phyloP scores from a whole-genome alignment of 2,113 vertebrate species.

The Spheniscus mendiculus region DNA sequence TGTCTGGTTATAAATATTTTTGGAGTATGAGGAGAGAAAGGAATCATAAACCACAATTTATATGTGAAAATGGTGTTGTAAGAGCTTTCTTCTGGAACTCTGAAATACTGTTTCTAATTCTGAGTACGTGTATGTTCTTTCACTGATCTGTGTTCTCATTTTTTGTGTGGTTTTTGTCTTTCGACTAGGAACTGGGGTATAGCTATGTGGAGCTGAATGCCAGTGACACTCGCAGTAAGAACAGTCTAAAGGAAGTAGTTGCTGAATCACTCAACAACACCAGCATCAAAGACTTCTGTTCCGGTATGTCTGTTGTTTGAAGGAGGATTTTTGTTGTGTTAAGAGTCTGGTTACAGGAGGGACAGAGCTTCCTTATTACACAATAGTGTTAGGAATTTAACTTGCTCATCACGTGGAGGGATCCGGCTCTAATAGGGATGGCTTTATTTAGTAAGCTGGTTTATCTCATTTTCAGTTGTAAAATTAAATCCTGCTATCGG shows the following conservation, averaged over 20 bases:
- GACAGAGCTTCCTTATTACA: neutral
- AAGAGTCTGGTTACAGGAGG: neutral
- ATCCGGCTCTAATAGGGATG: neutral
- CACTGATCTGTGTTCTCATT: neutral
- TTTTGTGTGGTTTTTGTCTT: slow-evolving; percentile 8
- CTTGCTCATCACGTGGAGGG: neutral
- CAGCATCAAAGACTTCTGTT: slow-evolving; percentile 92
- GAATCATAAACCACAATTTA: neutral
- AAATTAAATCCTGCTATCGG: neutral
- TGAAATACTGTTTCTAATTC: neutral
- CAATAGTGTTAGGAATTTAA: neutral
- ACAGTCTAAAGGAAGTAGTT: slow-evolving; percentile 88
- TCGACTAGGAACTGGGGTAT: slow-evolving; percentile 87
- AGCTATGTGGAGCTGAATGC: slow-evolving; percentile 97
- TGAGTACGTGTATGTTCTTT: neutral
- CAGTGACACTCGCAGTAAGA: slow-evolving; percentile 94
- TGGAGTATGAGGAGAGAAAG: neutral
- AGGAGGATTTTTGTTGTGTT: neutral
- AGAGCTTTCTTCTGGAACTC: neutral
- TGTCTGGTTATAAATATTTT: neutral
- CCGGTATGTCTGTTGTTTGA: slow-evolving; percentile 73
- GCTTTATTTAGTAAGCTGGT: neutral
- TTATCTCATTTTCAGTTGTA: neutral
- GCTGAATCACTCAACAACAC: slow-evolving; percentile 94
- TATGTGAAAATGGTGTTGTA: neutral